Evolutionary conservation across 1,140 invertebrate species (phyloP), one percentile per base, ranked within the genome.

Genomic region (Drosophila azteca): DNA sequence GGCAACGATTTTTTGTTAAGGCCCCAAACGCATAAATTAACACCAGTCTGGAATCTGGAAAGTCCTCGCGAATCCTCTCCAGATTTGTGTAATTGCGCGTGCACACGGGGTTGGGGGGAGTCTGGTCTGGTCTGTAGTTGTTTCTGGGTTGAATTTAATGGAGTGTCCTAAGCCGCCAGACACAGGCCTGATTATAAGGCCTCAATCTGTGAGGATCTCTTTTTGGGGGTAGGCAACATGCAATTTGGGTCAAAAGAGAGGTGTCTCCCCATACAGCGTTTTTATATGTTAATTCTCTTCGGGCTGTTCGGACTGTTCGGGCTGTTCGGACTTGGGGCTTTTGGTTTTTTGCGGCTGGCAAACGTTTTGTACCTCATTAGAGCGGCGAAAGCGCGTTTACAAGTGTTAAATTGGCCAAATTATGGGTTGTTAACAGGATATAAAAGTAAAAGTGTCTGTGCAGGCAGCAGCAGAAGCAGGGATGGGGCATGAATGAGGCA

Each of bases 381-480:
- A 88, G 71, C 83, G 76, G 83, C 83, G 83, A 88, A 88, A 88
- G 83, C 83, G 83, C 83, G 72, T 88, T 88, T 88, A 88, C 83
- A 88, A 88, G 83, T 88, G 83, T 88, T 88, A 88, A 88, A 88
- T 89, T 88, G 83, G 67, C 72, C 83, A 89, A 88, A 88, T 88
- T 88, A 76, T 35, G 67, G 83, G 83, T 88, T 87, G 82, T 87
- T 87, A 87, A 87, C 82, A 87, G 82, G 82, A 87, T 87, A 87
- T 82, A 87, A 87, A 87, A 88, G 84, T 89, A 89, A 88, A 88
- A 89, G 83, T 89, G 83, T 83, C 79, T 74, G 70, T 13, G 31
- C 3, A 9, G 11, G 31, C 31, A 49, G 45, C 26, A 35, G 39
- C n/a, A 20, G n/a, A n/a, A n/a, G n/a, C n/a, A n/a, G n/a, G n/a